Base-by-base conservation (phyloP, 92 coral and sea anemone genomes). In the Porites evermanni region DNA sequence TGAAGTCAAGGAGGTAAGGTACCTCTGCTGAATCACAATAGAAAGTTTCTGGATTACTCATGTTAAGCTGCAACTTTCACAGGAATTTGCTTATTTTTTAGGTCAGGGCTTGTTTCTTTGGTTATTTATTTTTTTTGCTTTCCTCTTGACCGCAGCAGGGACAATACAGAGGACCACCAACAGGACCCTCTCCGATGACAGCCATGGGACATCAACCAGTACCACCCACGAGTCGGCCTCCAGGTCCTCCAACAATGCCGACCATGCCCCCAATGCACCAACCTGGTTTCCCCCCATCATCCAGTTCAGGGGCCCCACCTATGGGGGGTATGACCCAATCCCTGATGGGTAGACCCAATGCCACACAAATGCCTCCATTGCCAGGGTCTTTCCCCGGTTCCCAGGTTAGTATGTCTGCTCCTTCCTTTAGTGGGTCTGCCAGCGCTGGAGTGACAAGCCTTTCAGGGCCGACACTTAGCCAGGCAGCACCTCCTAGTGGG, bases 371-470 rank as follows among this genome's bases (percentile, higher is more conserved):
- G 72, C 94, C 82, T 87, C 93, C 92, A 16, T 52, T 78, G 76
- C 92, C 90, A 50, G 70, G 87, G 23, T 61, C 93, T 4, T 94
- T 77, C 74, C 93, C 97, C 2, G 93, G 93, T 63, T 32, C 92
- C 24, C 98, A 92, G 98, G 98, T 94, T 92, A 88, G 95, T 89
- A 86, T 71, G 50, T 66, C 86, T 29, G 83, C 77, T 70, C 84
- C 93, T 70, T 74, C 67, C 52, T 86, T 84, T 51, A 76, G 93
- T 81, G 85, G 72, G 75, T 71, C 81, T 21, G 81, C 78, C 23
- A n/a, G 70, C 79, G 91, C 87, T 84, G 85, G 72, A 64, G 63
- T 67, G 85, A 77, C 81, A 69, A 61, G 72, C 71, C 56, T 91
- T 84, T 84, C 92, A 69, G 93, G 90, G 53, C 92, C 89, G 79